Evolutionary conservation across 2,797 vertebrate species (phyloP), one percentile per base, ranked within the genome.

Genomic region (Oreonectes daqikongensis): DNA sequence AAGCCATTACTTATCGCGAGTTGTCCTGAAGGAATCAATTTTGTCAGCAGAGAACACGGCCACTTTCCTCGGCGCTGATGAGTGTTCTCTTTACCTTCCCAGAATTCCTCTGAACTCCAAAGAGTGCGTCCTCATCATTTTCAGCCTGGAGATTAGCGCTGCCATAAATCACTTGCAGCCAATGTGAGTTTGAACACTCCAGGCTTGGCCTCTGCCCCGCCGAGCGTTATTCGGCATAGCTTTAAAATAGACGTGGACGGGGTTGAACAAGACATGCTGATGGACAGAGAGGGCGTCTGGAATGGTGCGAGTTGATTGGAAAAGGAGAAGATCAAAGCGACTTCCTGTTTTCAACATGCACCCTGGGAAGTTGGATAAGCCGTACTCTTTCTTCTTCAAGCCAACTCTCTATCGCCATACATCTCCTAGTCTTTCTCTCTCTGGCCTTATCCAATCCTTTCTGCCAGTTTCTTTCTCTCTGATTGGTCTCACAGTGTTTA

Each of bases 171-270:
- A 85, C 57, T 69, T 35, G n/a, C 18, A 46, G 69, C 53, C 48
- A 72, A 61, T 78, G 72, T 74, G 68, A 72, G 66, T 79, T 40
- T 53, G 67, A 59, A 72, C 26, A 57, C 65, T 79, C 38, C 67
- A 75, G 30, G 64, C 9, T 57, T 69, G 71, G 69, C 59, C 30
- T 74, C 59, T 63, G 42, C 77, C 46, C 61, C 50, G 53, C 35
- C 42, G 78, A 57, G 75, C 12, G 44, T 64, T 60, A 22, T 63
- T 30, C 52, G 61, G 65, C 57, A 53, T 61, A 50, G 70, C 40
- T 38, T 80, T 78, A 82, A 85, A 86, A 87, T 87, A 87, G 86
- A 80, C 75, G n/a, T 30, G 46, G 61, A 70, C 20, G 10, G 42
- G 26, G 52, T 44, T 60, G 76, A 44, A n/a, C 59, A 52, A 69